Evolutionary conservation across 2,888 invertebrate species (phyloP).

Genomic region (Catocala sponsa): DNA sequence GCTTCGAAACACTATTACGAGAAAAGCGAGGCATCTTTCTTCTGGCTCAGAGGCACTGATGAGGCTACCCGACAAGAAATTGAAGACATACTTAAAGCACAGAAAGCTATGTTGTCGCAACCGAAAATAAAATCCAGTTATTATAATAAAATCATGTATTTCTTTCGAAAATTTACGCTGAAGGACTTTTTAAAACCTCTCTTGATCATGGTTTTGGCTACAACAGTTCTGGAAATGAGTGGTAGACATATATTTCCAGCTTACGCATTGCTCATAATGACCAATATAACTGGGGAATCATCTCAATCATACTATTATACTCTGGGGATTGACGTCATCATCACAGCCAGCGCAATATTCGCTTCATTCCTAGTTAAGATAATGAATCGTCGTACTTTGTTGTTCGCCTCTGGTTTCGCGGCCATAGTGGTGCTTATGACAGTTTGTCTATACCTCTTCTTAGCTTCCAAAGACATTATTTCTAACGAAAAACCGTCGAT

Average conservation of each 20-base stretch:
- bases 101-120: slow-evolving; percentile 50
- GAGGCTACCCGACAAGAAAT: slow-evolving; percentile 54
- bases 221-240: slow-evolving; percentile 62
- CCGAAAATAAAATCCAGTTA: slow-evolving; percentile 20
- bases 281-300: slow-evolving; percentile 59
- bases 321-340: slow-evolving; percentile 65
- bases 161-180: slow-evolving; percentile 61
- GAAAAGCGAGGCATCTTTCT: slow-evolving; percentile 81
- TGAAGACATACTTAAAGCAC: slow-evolving; percentile 59
- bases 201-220: slow-evolving; percentile 57
- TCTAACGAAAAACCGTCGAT: slow-evolving; percentile 57
- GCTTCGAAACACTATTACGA: slow-evolving; percentile 71
- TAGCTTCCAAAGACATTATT: slow-evolving; percentile 52
- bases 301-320: slow-evolving; percentile 64
- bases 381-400: slow-evolving; percentile 62
- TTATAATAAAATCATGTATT: slow-evolving; percentile 10
- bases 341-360: slow-evolving; percentile 59
- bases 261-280: slow-evolving; percentile 68
- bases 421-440: slow-evolving; percentile 55
- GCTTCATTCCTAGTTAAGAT: slow-evolving; percentile 66
- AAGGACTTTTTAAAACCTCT: slow-evolving; percentile 68
- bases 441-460: slow-evolving; percentile 61
- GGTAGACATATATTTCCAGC: slow-evolving; percentile 71
- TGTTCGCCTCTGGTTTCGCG: slow-evolving; percentile 65
- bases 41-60: slow-evolving; percentile 80